Evolutionary conservation across 2,888 invertebrate species (phyloP), one percentile per base, ranked within the genome.

Genomic region (Hypena proboscidalis): DNA sequence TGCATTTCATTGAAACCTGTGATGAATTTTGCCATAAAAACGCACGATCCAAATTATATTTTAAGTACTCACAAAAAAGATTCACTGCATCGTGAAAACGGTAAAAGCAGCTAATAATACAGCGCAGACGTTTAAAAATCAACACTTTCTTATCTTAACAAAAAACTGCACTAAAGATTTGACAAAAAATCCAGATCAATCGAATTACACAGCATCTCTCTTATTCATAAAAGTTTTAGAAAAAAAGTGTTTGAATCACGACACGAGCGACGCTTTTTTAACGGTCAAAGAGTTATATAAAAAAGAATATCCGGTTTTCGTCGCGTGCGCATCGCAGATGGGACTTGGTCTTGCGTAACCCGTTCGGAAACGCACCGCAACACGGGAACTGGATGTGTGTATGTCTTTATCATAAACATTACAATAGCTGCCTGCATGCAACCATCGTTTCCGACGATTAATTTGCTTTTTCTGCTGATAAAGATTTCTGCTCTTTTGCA

Each of bases 321-420:
- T 77, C 78, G 77, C 77, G 78, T 80, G 82, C 75, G 67, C 65
- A 61, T 5, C 22, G 20, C 37, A 27, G 68, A 59, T 63, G 59
- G 59, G 59, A 44, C 38, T 29, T 57, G 55, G 54, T 56, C 60
- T 77, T 77, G 73, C 77, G 80, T 74, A 81, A 79, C 65, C 26
- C 59, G 66, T 61, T 74, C 72, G 74, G 70, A 77, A 74, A 71
- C 67, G 10, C 35, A 39, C 57, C 58, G 67, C 67, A 70, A 76
- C 60, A 72, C 74, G 73, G 80, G 79, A 80, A 80, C 79, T 71
- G 58, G 65, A 67, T 64, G 66, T 62, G 62, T 66, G 69, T 67
- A 69, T 73, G 73, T 78, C 71, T 71, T 66, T 73, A 68, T 71
- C 66, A 59, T 69, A 61, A 58, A 58, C 58, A 54, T 59, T 61